Evolutionary conservation across 92 coral and sea anemone species (phyloP).

Genomic region (Epizoanthus illoricatus): DNA sequence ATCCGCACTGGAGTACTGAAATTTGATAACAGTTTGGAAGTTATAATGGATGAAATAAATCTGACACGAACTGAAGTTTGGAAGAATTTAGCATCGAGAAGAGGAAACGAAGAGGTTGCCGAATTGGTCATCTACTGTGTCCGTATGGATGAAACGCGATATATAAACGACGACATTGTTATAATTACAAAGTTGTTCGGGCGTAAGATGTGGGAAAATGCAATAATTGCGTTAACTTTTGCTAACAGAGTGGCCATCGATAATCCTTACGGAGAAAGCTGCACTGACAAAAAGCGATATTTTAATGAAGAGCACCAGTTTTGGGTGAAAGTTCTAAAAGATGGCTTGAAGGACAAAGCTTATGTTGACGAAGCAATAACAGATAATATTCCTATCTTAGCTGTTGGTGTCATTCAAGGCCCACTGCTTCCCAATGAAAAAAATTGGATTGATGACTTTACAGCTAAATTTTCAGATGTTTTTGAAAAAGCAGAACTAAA

Average conservation of each 20-base stretch:
- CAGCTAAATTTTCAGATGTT: background rate
- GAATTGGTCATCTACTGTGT: background rate
- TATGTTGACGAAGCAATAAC: background rate
- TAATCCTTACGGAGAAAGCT: background rate
- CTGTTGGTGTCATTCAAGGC: background rate
- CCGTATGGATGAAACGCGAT: constrained; percentile 1
- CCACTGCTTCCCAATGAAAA: background rate
- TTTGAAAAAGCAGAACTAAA: too few relatives aligned
- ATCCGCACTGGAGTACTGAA: background rate
- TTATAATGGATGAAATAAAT: background rate
- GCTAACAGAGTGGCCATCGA: background rate
- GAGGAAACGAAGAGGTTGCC: too few relatives aligned
- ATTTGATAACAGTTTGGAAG: background rate
- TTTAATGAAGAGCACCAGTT: background rate
- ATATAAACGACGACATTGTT: background rate
- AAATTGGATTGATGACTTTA: background rate
- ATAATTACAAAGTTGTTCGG: background rate
- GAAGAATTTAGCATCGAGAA: background rate
- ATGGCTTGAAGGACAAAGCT: background rate
- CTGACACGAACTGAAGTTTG: background rate
- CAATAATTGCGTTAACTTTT: background rate
- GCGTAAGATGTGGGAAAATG: background rate
- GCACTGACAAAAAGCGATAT: background rate
- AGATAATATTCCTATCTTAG: background rate
- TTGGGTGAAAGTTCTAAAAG: background rate